Conservation (phyloP, 2,888 invertebrate genomes). For the Macrophya annulata region DNA sequence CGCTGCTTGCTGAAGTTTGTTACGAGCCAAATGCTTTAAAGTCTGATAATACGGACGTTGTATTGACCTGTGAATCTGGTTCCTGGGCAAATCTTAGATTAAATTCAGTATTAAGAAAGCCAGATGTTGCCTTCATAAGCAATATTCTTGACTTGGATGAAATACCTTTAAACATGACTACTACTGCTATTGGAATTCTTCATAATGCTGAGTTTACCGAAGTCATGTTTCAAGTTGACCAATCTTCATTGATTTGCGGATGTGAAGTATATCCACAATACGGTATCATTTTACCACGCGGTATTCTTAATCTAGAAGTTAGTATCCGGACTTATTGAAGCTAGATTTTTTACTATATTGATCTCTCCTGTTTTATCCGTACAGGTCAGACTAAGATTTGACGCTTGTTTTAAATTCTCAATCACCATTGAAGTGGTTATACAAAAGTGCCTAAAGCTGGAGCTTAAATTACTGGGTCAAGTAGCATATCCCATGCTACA, state of each 20-base stretch:
- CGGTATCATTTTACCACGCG: slow-evolving; percentile 66
- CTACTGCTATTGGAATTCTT: slow-evolving; percentile 63
- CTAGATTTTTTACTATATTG: background rate
- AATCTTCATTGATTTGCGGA: slow-evolving; percentile 60
- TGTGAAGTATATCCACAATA: slow-evolving; percentile 62
- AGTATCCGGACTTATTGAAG: slow-evolving; percentile 8
- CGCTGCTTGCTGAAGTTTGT: slow-evolving; percentile 79
- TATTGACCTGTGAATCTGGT: slow-evolving; percentile 74
- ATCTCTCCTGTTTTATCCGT: background rate
- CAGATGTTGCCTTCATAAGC: slow-evolving; percentile 66
- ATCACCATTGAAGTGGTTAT: slow-evolving; percentile 61
- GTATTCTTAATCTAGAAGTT: slow-evolving; percentile 64
- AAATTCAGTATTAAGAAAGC: slow-evolving; percentile 58
- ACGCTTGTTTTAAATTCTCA: slow-evolving; percentile 64
- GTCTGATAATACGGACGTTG: slow-evolving; percentile 69
- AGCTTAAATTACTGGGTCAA: slow-evolving; percentile 62
- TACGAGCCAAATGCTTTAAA: slow-evolving; percentile 68
- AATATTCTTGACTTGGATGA: slow-evolving; percentile 69
- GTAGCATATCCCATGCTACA: slow-evolving; percentile 78
- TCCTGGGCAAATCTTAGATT: slow-evolving; percentile 67
- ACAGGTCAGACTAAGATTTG: slow-evolving; percentile 64
- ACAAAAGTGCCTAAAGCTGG: slow-evolving; percentile 62
- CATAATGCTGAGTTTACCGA: slow-evolving; percentile 66
- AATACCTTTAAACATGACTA: slow-evolving; percentile 76
- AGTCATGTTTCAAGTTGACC: slow-evolving; percentile 65